Base-by-base conservation (phyloP, 2,888 invertebrate genomes). In the Invenusta paracnida region DNA sequence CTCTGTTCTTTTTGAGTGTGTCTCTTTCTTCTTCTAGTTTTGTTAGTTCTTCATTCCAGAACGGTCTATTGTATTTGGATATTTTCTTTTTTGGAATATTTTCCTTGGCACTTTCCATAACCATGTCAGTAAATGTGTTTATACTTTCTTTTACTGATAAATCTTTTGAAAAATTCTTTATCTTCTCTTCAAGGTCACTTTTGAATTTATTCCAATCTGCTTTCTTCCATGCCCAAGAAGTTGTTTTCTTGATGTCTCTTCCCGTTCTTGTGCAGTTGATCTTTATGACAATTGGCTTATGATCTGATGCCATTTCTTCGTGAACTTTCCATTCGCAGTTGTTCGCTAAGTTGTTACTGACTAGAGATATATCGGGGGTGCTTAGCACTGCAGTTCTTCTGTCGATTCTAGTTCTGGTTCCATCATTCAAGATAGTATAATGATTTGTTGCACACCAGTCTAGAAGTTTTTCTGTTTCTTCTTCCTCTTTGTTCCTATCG, bases 21-120 rank as follows among this genome's bases (percentile, higher is more conserved):
- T 73, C 23, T 73, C 73, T 73, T 73, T 73, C 73, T 73, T 73
- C 73, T 73, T 73, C 73, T 23, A 73, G 17, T n/a, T 73, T 73
- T 13, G 23, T 73, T 2, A 73, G 73, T 73, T 73, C 73, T 73
- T 73, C 73, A 73, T 73, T 73, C 73, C 73, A 73, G 73, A 73
- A 73, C 5, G 27, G 73, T 73, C 73, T 73, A 23, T 73, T 73
- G 73, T 73, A 73, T 73, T 73, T 13, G 73, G 73, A 73, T 73
- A 25, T 73, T 48, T 73, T 25, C 73, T 73, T 25, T 73, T 73
- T 73, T 73, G 73, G 73, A n/a, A 73, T 25, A 25, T 25, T 73
- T 73, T 13, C 25, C 17, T 23, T 73, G 23, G 27, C 73, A 25
- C 73, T n/a, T 5, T 13, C 73, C 17, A 73, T 73, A 73, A 73